Evolutionary conservation across 1,140 invertebrate genomes (phyloP), one percentile per base, ranked within the genome.

Genomic region (Lordiphosa collinella): DNA sequence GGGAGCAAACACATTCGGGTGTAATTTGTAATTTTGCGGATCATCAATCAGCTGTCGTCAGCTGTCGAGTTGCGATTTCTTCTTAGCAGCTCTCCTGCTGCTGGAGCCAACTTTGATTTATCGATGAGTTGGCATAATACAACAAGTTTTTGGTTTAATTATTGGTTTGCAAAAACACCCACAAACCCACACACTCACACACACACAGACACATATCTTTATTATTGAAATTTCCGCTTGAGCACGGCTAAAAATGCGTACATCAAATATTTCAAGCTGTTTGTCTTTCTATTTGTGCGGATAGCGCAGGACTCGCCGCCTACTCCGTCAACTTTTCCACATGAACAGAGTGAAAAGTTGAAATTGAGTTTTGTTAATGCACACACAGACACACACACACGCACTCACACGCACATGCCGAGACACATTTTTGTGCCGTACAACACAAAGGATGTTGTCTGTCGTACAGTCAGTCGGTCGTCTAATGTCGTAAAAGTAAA

Each of bases 11-110:
- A 72, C 78, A 73, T 84, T 68, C 78, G 68, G 69, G 65, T 84
- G 72, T 84, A 84, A 84, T 84, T 84, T 84, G 78, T 84, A 84
- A 84, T 84, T 84, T 84, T 44, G 63, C 61, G 68, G 52, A 84
- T 84, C 78, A 84, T 84, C 78, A 84, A 84, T 84, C 78, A 84
- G 56, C 61, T 67, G 70, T 82, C 55, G 54, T 61, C 76, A 71
- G 75, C 70, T 80, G 76, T 75, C 59, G 69, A 48, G 48, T 57
- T 60, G 70, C 59, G 76, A 74, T 79, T 79, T 65, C 36, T 48
- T 60, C 48, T 32, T 35, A 18, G 18, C 36, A 37, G 14, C 10
- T 12, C 37, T 56, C 35, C 36, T 59, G 50, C 50, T 64, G 36
- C 60, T 48, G 22, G 9, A 8, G 1, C 35, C 10, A 34, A 51